Percentiles rank a stretch among this genome's conserved stretches.
Evolutionary conservation across 2,888 invertebrate genomes (phyloP).

Genomic region (Creontiades dilutus): DNA sequence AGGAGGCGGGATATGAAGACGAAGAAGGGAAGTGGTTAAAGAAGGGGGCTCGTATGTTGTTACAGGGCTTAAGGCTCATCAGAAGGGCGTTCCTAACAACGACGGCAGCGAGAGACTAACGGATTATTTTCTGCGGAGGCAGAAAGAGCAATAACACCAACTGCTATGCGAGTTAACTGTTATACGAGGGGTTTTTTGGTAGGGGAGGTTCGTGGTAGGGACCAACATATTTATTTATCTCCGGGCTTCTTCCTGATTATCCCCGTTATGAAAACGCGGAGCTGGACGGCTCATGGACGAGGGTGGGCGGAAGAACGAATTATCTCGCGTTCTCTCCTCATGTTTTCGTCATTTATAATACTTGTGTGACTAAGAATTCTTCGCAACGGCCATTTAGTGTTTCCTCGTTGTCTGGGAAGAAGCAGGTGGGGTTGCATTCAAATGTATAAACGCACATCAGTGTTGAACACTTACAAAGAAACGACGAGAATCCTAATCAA

Average conservation of each 20-base stretch:
- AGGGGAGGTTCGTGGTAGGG: neutral
- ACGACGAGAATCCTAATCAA: too few species aligned
- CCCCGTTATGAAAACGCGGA: neutral
- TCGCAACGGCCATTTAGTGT: too few species aligned
- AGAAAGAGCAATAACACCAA: neutral
- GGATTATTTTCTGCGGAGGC: conserved; percentile 19
- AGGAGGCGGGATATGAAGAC: neutral
- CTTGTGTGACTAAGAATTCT: too few species aligned
- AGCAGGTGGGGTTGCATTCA: too few species aligned
- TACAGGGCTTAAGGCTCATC: conserved; percentile 30
- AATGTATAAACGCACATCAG: too few species aligned
- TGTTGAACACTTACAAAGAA: too few species aligned
- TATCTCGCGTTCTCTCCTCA: too few species aligned
- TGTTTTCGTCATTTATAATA: too few species aligned
- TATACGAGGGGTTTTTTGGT: neutral
- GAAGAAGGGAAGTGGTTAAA: neutral
- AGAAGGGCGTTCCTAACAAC: conserved; percentile 20
- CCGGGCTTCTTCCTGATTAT: neutral
- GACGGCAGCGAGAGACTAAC: neutral
- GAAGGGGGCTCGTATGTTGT: conserved; percentile 9
- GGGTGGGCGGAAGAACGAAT: too few species aligned
- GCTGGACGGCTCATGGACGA: neutral
- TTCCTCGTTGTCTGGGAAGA: too few species aligned
- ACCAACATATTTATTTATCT: neutral
- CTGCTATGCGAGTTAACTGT: conserved; percentile 16